Conservation (phyloP, 1,140 invertebrate species). For the Odontomachus brunneus region DNA sequence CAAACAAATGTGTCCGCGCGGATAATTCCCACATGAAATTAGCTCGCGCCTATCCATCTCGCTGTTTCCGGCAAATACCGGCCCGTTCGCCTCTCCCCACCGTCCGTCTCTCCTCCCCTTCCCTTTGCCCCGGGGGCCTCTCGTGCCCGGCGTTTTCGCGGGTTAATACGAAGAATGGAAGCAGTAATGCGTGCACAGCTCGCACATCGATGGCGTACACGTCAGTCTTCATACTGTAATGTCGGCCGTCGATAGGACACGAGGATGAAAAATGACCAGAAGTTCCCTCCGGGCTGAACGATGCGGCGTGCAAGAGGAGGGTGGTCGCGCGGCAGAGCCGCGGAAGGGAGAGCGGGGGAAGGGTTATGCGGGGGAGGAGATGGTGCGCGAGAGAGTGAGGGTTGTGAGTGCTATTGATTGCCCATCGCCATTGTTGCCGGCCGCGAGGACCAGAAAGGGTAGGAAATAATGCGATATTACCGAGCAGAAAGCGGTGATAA, state of each 20-base stretch:
- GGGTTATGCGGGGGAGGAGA: conserved; percentile 13
- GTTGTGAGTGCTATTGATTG: conserved; percentile 70
- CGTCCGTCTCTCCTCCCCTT: conserved; percentile 44
- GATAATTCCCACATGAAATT: conserved; percentile 20
- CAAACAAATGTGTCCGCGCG: not conserved
- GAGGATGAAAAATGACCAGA: conserved; percentile 76
- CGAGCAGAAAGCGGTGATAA: conserved; percentile 73
- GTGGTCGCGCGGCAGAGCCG: not conserved
- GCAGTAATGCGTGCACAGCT: conserved; percentile 65
- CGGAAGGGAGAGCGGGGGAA: not conserved
- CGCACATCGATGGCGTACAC: conserved; percentile 54
- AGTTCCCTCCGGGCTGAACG: conserved; percentile 59
- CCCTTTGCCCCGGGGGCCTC: conserved; percentile 9
- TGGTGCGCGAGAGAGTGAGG: conserved; percentile 45
- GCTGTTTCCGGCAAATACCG: conserved; percentile 10
- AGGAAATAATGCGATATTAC: conserved; percentile 78
- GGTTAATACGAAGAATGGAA: conserved; percentile 69
- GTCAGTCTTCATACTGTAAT: conserved; percentile 73
- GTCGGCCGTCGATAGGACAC: conserved; percentile 65
- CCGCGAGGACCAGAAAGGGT: conserved; percentile 53
- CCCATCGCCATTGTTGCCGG: conserved; percentile 75
- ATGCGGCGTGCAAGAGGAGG: conserved; percentile 1
- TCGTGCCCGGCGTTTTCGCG: conserved; percentile 30
- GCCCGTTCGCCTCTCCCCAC: not conserved
- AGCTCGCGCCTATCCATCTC: conserved; percentile 9